A percentile compares a stretch with the other conserved stretches of the same genome.
These are phyloP conservation scores for Aldabrachelys gigantea DNA, from an alignment of 2,113 vertebrate genomes.

Conservation along the genomic window DNA sequence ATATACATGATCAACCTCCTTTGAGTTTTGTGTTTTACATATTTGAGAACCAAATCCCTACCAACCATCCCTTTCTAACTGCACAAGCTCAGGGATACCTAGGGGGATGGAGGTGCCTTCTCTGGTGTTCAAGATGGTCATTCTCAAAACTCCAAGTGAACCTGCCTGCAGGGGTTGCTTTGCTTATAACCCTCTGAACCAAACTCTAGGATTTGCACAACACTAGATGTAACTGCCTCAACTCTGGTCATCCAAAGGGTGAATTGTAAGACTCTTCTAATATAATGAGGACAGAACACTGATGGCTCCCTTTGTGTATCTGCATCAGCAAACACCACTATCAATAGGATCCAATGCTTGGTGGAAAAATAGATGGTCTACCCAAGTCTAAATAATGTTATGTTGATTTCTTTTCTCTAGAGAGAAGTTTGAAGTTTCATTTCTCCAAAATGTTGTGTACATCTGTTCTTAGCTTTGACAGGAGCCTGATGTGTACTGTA, in stretches of 20 bases:
- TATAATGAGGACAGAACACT: neutral
- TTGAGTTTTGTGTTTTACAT: neutral
- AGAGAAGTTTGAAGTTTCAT: neutral
- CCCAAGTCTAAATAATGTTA: neutral
- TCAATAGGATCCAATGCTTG: neutral
- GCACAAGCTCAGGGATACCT: neutral
- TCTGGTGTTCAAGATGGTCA: neutral
- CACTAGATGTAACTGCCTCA: neutral
- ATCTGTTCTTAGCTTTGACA: neutral
- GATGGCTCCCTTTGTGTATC: neutral
- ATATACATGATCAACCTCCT: neutral
- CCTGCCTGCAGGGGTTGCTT: neutral
- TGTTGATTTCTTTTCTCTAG: neutral
- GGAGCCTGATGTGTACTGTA: fast-evolving
- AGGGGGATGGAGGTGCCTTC: neutral
- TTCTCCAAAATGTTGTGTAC: neutral
- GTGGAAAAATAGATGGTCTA: neutral
- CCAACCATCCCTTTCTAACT: neutral
- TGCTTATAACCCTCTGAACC: neutral
- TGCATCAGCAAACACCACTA: neutral
- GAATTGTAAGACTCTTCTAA: neutral
- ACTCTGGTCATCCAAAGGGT: neutral
- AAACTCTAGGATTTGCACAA: neutral
- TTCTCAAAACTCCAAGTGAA: neutral
- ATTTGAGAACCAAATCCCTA: neutral